Conservation (phyloP, 2,113 vertebrate species). For the Stegostoma tigrinum region DNA sequence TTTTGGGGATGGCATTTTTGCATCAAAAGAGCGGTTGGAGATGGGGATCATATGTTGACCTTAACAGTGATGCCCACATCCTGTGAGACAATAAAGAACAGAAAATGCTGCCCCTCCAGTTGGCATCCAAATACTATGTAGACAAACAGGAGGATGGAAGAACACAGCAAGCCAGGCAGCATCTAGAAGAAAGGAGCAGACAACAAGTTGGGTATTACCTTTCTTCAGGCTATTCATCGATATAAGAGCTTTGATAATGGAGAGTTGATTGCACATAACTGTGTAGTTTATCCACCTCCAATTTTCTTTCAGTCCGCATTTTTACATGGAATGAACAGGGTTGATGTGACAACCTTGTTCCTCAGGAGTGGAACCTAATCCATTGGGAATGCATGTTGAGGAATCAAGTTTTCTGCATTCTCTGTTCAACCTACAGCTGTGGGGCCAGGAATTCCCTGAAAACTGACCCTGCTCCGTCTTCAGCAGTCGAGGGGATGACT, state of each 20-base stretch:
- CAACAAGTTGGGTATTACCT: no score
- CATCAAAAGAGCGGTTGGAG: background rate
- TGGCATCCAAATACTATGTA: background rate
- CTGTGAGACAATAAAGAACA: no score
- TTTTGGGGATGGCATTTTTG: background rate
- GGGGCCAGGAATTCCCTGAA: background rate
- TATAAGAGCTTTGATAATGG: background rate
- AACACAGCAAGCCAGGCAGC: no score
- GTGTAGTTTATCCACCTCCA: background rate
- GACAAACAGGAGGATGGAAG: no score
- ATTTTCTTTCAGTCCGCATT: background rate
- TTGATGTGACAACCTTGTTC: background rate
- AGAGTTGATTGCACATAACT: background rate
- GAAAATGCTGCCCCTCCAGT: no score
- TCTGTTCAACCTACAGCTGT: background rate
- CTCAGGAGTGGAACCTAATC: background rate
- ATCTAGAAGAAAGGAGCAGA: no score
- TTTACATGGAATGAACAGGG: background rate
- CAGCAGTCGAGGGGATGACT: no score
- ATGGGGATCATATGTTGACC: no score
- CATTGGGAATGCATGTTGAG: background rate
- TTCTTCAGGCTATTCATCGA: no score
- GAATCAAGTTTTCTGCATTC: background rate
- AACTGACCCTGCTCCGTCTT: background rate
- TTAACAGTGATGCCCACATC: no score